These are phyloP conservation scores for Ptychodera flava DNA, from an alignment of 35 echinoderm and acorn worm species.

Conservation along the genomic window DNA sequence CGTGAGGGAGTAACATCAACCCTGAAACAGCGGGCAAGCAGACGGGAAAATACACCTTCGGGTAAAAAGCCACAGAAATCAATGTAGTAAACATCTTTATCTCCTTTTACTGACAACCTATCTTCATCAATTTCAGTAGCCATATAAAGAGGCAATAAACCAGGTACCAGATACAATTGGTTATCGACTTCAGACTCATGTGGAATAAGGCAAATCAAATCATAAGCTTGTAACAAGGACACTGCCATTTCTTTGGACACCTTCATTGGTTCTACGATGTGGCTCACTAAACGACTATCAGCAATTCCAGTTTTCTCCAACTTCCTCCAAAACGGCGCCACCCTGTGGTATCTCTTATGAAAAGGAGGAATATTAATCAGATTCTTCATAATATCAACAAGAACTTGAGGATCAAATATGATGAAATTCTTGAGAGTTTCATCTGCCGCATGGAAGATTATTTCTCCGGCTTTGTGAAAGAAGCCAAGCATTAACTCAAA, in stretches of 20 bases:
- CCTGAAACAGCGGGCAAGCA: constrained; percentile 6
- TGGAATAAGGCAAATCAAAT: not conserved
- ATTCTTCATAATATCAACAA: constrained; percentile 28
- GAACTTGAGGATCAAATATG: constrained; percentile 21
- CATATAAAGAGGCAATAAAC: not conserved
- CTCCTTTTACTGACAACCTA: not conserved
- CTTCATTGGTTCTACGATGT: not conserved
- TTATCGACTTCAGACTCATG: not conserved
- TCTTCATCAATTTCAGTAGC: not conserved
- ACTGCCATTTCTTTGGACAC: not conserved
- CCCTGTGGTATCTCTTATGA: not conserved
- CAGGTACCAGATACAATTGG: not conserved
- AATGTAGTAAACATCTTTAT: constrained; percentile 22
- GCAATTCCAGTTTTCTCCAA: constrained; percentile 23
- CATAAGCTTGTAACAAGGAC: not conserved
- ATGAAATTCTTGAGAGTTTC: constrained; percentile 8
- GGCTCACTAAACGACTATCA: constrained; percentile 8
- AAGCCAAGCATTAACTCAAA: constrained; percentile 8
- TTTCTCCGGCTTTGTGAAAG: constrained; percentile 21
- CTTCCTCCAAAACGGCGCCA: constrained; percentile 7
- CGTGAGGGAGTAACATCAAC: not conserved
- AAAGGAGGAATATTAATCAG: not conserved
- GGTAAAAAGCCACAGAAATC: constrained; percentile 19
- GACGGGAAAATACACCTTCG: constrained; percentile 15
- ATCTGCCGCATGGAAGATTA: constrained; percentile 22